Percentiles rank a stretch among this genome's conserved stretches.
phyloP scores from a whole-genome alignment of 2,113 vertebrate species.

The Etheostoma spectabile region DNA sequence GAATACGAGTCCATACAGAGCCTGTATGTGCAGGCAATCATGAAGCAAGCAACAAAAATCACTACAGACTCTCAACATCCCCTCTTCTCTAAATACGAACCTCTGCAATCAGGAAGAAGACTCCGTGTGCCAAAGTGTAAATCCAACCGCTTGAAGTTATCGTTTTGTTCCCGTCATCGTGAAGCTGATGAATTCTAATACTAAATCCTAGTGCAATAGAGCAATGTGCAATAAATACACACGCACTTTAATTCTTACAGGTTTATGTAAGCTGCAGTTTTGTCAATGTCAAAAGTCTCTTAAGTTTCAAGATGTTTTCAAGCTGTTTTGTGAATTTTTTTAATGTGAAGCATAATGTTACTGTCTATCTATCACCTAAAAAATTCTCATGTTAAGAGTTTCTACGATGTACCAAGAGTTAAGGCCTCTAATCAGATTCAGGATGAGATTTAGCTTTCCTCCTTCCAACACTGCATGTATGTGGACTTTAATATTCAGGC shows the following conservation, averaged over 20 bases:
- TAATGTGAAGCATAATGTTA: no score
- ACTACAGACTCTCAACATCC: not conserved
- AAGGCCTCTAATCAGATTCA: conserved; percentile 5
- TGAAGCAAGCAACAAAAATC: conserved; percentile 9
- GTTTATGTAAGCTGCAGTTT: no score
- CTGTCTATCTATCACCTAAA: no score
- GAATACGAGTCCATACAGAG: not conserved
- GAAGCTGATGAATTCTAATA: no score
- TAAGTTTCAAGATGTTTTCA: no score
- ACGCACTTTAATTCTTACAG: no score
- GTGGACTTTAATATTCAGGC: conserved; percentile 27
- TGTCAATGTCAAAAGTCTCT: no score
- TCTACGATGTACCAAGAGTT: not conserved
- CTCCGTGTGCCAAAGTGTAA: conserved; percentile 1
- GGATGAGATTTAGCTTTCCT: not conserved
- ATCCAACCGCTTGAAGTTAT: not conserved
- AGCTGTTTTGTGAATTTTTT: no score
- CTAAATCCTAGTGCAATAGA: no score
- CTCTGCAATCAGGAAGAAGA: conserved; percentile 5
- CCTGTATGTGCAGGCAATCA: not conserved
- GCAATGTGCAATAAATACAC: no score
- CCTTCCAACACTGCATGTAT: conserved; percentile 10
- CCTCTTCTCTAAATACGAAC: not conserved
- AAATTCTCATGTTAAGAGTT: not conserved
- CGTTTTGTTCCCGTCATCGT: not conserved